These are phyloP conservation scores for Leucophenga maculata DNA, from an alignment of 2,888 invertebrate genomes.

Conservation along the genomic window DNA sequence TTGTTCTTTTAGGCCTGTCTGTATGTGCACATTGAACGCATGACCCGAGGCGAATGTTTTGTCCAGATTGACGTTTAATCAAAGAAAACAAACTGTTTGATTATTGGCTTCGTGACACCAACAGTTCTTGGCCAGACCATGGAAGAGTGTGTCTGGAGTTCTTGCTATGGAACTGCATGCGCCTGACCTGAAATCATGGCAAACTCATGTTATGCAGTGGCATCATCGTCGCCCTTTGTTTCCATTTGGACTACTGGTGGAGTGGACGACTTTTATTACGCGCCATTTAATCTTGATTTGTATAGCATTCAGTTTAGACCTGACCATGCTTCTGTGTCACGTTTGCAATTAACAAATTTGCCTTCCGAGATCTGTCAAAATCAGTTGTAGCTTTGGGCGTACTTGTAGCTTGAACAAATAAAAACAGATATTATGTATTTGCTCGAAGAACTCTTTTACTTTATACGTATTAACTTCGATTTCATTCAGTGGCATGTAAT, in stretches of 20 bases:
- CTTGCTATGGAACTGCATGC: no score
- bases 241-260: not conserved
- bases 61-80: constrained; percentile 36
- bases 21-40: constrained; percentile 11
- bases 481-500: no score
- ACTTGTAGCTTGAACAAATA: no score
- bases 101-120: constrained; percentile 33
- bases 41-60: constrained; percentile 22
- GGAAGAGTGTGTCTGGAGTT: not conserved
- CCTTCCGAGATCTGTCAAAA: constrained; percentile 5
- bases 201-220: not conserved
- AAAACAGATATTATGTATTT: no score
- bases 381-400: not conserved
- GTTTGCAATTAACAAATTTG: constrained; percentile 36
- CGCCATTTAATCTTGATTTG: constrained; percentile 31
- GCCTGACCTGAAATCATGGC: not conserved
- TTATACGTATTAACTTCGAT: no score
- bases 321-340: constrained; percentile 27
- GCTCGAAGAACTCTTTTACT: no score
- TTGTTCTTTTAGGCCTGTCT: not conserved
- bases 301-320: constrained; percentile 18
- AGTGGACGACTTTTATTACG: constrained; percentile 24
- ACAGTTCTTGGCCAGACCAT: not conserved
- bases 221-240: not conserved
- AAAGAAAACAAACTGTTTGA: constrained; percentile 37